Evolutionary conservation across 1,140 invertebrate species (phyloP).

Genomic region (Zaprionus davidi): DNA sequence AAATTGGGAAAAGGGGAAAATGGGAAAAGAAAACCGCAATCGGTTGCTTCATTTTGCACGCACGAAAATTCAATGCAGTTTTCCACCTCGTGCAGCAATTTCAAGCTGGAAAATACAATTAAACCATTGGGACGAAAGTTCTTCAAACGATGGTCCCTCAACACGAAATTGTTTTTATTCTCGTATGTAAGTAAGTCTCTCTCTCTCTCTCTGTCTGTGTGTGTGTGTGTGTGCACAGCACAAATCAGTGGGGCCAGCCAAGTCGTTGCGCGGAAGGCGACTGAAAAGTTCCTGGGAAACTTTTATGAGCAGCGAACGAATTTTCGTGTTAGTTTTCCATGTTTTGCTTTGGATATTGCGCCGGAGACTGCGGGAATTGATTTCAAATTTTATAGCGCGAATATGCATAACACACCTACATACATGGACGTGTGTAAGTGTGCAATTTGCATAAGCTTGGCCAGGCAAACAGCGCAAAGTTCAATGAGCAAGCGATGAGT

Average conservation of each 20-base stretch:
- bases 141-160: slow-evolving; percentile 59
- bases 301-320: slow-evolving; percentile 76
- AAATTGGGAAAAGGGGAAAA: not conserved
- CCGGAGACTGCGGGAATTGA: slow-evolving; percentile 68
- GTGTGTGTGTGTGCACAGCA: slow-evolving; percentile 21
- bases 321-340: slow-evolving; percentile 51
- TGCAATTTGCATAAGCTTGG: slow-evolving; percentile 43
- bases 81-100: slow-evolving; percentile 5
- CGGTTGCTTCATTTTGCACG: slow-evolving; percentile 59
- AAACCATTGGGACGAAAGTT: slow-evolving; percentile 66
- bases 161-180: slow-evolving; percentile 37
- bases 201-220: not conserved
- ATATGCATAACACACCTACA: not conserved
- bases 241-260: slow-evolving; percentile 40
- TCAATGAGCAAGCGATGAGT: slow-evolving; percentile 30
- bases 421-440: not conserved
- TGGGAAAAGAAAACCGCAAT: slow-evolving; percentile 25
- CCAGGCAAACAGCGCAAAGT: slow-evolving; percentile 22
- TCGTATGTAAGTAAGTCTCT: not conserved
- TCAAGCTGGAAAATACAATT: slow-evolving; percentile 71
- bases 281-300: slow-evolving; percentile 60
- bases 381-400: slow-evolving; percentile 41
- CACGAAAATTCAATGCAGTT: slow-evolving; percentile 47
- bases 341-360: slow-evolving; percentile 58
- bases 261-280: slow-evolving; percentile 40